Conservation (phyloP, 2,888 invertebrate species). For the Spisula subtruncata region DNA sequence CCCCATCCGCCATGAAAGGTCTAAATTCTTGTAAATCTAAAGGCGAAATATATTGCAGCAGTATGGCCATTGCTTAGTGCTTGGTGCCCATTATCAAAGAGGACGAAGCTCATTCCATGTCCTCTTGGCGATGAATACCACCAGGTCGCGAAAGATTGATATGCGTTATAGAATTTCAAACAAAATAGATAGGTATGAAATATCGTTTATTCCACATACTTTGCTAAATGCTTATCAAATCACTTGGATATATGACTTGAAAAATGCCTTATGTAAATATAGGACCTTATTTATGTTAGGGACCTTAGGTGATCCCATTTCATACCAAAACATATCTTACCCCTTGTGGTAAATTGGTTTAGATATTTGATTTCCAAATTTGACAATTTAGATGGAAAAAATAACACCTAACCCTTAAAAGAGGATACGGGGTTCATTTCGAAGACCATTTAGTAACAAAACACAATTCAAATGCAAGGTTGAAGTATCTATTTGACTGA, state of each 20-base stretch:
- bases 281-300: background rate
- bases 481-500: slow-evolving; percentile 22
- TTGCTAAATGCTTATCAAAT: background rate
- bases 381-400: slow-evolving; percentile 25
- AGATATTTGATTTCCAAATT: slow-evolving; percentile 28
- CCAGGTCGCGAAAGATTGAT: too few species aligned
- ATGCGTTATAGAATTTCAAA: too few species aligned
- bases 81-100: too few species aligned
- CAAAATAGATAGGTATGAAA: too few species aligned
- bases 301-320: background rate
- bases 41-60: too few species aligned
- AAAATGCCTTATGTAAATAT: background rate
- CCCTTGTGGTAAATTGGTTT: slow-evolving; percentile 21
- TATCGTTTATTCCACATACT: too few species aligned
- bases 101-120: too few species aligned
- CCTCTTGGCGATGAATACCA: too few species aligned
- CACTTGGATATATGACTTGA: background rate
- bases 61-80: too few species aligned
- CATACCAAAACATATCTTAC: background rate
- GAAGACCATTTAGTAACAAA: background rate
- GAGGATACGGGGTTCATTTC: background rate
- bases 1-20: too few species aligned
- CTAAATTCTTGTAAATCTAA: too few species aligned
- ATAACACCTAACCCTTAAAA: background rate
- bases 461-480: background rate